Evolutionary conservation across 1,140 invertebrate species (phyloP), one percentile per base, ranked within the genome.

Genomic region (Dermatophagoides farinae): DNA sequence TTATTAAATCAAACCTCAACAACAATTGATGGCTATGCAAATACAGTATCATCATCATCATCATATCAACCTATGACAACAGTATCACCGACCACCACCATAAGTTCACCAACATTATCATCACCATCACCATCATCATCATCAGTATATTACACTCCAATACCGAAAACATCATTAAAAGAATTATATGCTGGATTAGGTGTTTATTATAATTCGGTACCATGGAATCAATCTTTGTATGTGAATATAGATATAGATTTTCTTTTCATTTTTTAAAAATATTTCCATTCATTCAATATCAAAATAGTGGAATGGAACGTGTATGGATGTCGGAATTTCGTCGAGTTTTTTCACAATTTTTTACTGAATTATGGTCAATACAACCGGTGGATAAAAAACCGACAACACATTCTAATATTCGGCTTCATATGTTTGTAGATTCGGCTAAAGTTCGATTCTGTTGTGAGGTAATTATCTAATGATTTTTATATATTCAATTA

Each of bases 401-500:
- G 6, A 50, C 52, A 6, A 31, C 31, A 2, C 31, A 31, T 31
- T 31, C 31, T 31, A 46, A 39, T 23, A 51, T 41, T 31, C 59
- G 52, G n/a, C 31, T 65, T 57, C 55, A 63, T 22, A 63, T 61
- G 0, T 68, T 68, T 60, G 62, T 68, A 0, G 67, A 68, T 51
- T 65, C 64, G 8, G 67, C 67, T 8, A 68, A 68, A 65, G 67
- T 68, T 44, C 61, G 67, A 12, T 67, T 68, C 57, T 64, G 62
- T 54, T 67, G 66, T 50, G 65, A 67, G 25, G 64, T 67, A 63
- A 60, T 62, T 39, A 16, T 55, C 22, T 14, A 38, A 31, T 6
- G 12, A 25, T 38, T 61, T 22, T 60, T 6, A 52, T 14, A 11
- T 49, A 12, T 57, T 1, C 31, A 20, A 49, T 59, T n/a, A 1